A percentile compares a stretch with the other conserved stretches of the same genome.
Conservation (phyloP, 64 coral and sea anemone species). For the Cladopsammia gracilis region DNA sequence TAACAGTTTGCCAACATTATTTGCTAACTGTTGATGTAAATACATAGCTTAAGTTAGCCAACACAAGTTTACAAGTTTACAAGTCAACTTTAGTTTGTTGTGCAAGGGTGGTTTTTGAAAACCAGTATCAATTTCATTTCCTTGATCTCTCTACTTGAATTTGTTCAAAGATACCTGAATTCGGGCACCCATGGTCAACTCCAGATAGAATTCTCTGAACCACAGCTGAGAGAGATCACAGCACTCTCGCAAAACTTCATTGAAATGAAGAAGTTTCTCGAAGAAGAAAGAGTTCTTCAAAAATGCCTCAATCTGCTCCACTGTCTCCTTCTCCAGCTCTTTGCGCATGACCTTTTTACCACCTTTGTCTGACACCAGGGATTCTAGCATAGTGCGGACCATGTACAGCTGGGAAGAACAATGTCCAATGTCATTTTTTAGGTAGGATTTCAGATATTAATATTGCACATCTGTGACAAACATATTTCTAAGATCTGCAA, state of each 20-base stretch:
- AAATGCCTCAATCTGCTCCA: slow-evolving; percentile 86
- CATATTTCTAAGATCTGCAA: no score
- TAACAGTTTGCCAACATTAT: no score
- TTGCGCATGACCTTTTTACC: slow-evolving; percentile 96
- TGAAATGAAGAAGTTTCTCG: slow-evolving; percentile 86
- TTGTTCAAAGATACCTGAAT: slow-evolving; percentile 81
- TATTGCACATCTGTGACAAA: no score
- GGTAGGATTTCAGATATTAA: no score
- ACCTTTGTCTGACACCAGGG: slow-evolving; percentile 92
- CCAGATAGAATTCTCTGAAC: slow-evolving; percentile 99
- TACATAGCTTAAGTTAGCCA: no score
- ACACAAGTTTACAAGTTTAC: no score
- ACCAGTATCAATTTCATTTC: no score
- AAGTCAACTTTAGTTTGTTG: no score
- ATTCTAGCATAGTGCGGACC: slow-evolving; percentile 98
- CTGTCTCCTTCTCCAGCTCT: slow-evolving; percentile 94
- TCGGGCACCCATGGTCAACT: slow-evolving; percentile 97
- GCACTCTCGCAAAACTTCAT: slow-evolving; percentile 92
- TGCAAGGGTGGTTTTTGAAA: no score
- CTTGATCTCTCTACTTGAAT: background rate
- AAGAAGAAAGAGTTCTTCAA: slow-evolving; percentile 94
- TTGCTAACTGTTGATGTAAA: no score
- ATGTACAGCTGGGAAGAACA: slow-evolving; percentile 88
- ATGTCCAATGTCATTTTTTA: background rate
- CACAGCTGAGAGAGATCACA: slow-evolving; percentile 99